Evolutionary conservation across 2,888 invertebrate genomes (phyloP).

Genomic region (Argyresthia goedartella): DNA sequence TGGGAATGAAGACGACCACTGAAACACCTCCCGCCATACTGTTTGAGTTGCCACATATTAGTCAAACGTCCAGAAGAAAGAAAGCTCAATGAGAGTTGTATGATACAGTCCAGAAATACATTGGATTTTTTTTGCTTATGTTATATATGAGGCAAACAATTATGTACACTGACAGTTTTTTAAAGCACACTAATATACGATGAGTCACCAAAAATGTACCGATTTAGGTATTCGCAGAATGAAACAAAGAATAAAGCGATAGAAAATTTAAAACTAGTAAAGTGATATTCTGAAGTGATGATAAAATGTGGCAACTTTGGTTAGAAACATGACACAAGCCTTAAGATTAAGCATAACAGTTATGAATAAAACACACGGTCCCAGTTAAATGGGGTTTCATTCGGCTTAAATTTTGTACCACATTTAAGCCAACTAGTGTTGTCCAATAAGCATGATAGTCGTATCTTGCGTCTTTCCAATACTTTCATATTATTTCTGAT

Average conservation of each 20-base stretch:
- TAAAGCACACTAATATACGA: background rate
- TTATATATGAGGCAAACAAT: background rate
- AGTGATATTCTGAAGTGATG: background rate
- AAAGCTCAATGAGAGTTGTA: too few species aligned
- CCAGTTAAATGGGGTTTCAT: slow-evolving; percentile 46
- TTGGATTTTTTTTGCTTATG: background rate
- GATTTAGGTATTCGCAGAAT: background rate
- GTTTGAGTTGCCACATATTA: too few species aligned
- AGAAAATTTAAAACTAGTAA: background rate
- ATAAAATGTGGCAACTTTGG: background rate
- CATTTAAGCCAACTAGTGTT: slow-evolving; percentile 35
- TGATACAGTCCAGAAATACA: background rate
- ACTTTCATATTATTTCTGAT: background rate
- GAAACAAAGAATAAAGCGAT: background rate
- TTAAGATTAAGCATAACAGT: background rate
- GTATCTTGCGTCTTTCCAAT: slow-evolving; percentile 34
- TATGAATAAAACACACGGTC: slow-evolving; percentile 10
- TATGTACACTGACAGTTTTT: too few species aligned
- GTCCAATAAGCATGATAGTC: slow-evolving; percentile 43
- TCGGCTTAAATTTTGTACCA: slow-evolving; percentile 45
- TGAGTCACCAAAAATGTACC: background rate
- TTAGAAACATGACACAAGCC: background rate
- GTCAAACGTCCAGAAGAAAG: too few species aligned
- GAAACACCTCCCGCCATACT: too few species aligned
- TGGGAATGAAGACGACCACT: too few species aligned